Percentiles rank a stretch among this genome's conserved stretches.
Evolutionary conservation across 2,113 vertebrate genomes (phyloP).

Genomic region (Lichenostomus cassidix): DNA sequence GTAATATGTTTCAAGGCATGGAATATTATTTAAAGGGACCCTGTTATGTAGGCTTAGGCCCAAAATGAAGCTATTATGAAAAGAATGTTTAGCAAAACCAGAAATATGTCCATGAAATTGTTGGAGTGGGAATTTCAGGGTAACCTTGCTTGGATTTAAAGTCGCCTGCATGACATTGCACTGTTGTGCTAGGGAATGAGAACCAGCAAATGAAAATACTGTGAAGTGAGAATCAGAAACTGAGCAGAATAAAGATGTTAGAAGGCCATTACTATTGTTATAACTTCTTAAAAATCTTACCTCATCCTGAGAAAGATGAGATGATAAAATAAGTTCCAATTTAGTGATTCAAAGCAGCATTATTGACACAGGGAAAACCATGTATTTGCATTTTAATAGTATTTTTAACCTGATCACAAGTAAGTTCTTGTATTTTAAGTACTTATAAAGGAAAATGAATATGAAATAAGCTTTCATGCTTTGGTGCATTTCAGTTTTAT

Average conservation of each 20-base stretch:
- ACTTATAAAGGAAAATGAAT: background rate
- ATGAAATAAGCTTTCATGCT: background rate
- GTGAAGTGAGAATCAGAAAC: constrained; percentile 29
- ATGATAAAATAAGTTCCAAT: background rate
- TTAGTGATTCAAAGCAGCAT: background rate
- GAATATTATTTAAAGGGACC: constrained; percentile 60
- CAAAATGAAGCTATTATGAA: constrained; percentile 56
- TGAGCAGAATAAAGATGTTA: constrained; percentile 6
- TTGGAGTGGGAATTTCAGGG: constrained; percentile 56
- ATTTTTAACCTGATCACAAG: background rate
- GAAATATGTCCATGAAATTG: constrained; percentile 56
- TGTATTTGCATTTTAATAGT: background rate
- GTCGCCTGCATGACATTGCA: background rate
- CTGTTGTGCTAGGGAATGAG: constrained; percentile 45
- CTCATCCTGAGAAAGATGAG: background rate
- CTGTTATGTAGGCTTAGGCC: constrained; percentile 40
- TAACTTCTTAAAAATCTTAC: background rate
- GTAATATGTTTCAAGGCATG: constrained; percentile 57
- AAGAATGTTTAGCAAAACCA: constrained; percentile 57
- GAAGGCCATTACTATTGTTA: background rate
- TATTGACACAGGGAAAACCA: background rate
- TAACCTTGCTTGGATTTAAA: constrained; percentile 58
- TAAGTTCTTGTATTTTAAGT: background rate
- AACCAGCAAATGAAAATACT: constrained; percentile 46
- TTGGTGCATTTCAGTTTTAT: background rate